Evolutionary conservation across 2,113 vertebrate species (phyloP).

Genomic region (Daubentonia madagascariensis): DNA sequence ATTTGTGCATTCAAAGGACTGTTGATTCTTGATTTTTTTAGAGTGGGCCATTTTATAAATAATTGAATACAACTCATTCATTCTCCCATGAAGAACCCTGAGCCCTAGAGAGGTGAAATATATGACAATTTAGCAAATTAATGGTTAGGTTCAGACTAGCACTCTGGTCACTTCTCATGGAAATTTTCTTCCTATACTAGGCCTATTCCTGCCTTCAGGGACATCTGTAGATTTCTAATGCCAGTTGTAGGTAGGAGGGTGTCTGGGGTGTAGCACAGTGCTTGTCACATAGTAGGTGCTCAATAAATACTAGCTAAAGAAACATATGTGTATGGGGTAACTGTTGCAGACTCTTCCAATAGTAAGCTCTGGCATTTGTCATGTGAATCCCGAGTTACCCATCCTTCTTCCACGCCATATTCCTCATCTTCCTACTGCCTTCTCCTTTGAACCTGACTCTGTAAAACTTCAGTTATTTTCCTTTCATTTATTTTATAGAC

Average conservation of each 20-base stretch:
- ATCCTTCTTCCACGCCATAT: not conserved
- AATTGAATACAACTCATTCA: not conserved
- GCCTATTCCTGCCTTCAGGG: not conserved
- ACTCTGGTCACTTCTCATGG: constrained; percentile 8
- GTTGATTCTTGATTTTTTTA: not conserved
- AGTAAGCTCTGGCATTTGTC: not conserved
- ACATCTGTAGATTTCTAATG: not conserved
- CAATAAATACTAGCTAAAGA: not conserved
- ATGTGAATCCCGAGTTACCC: not conserved
- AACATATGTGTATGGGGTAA: not conserved
- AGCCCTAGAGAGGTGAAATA: not conserved
- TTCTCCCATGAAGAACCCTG: not conserved
- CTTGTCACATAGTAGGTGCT: not conserved
- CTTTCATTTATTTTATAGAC: constrained; percentile 15
- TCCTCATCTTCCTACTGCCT: not conserved
- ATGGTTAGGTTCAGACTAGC: not conserved
- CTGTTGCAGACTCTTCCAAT: not conserved
- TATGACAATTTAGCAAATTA: not conserved
- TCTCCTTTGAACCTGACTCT: not conserved
- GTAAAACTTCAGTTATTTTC: constrained; percentile 11
- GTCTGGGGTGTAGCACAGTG: not conserved
- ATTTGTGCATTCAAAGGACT: not conserved
- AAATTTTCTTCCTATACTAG: not conserved
- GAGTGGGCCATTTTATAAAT: not conserved
- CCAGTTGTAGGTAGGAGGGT: not conserved